Evolutionary conservation across 2,797 vertebrate species (phyloP).

Genomic region (Crenuchus spilurus): DNA sequence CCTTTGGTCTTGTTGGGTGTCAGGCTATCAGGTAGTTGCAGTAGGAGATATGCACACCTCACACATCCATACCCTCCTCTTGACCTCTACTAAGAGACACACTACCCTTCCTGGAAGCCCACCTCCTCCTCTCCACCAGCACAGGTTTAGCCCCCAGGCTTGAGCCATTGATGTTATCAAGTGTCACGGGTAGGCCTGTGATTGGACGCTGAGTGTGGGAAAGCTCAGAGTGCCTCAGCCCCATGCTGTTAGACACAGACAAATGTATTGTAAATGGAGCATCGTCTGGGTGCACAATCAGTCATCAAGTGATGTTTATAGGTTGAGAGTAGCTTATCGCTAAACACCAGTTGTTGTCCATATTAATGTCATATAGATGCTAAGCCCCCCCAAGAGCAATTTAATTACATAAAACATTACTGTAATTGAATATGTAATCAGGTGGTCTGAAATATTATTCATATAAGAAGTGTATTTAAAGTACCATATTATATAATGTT

Average conservation of each 20-base stretch:
- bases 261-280: constrained; percentile 49
- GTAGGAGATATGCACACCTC: constrained; percentile 42
- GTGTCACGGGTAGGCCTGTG: constrained; percentile 39
- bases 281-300: constrained; percentile 40
- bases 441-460: background rate
- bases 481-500: no score
- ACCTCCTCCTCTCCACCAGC: constrained; percentile 24
- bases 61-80: constrained; percentile 9
- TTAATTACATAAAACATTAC: background rate
- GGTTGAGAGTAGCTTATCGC: constrained; percentile 20
- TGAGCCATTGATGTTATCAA: constrained; percentile 58
- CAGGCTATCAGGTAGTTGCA: constrained; percentile 32
- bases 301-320: constrained; percentile 30
- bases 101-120: constrained; percentile 41
- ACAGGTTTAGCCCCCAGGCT: constrained; percentile 43
- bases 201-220: constrained; percentile 62
- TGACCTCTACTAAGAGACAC: constrained; percentile 18
- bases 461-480: no score
- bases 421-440: background rate
- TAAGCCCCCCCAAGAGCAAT: background rate
- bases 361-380: background rate
- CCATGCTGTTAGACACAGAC: constrained; percentile 51
- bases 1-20: constrained; percentile 54
- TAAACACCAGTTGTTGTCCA: constrained; percentile 11
- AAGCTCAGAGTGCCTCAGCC: constrained; percentile 53